Conservation (phyloP, 2,797 vertebrate genomes). For the Myotis myotis region DNA sequence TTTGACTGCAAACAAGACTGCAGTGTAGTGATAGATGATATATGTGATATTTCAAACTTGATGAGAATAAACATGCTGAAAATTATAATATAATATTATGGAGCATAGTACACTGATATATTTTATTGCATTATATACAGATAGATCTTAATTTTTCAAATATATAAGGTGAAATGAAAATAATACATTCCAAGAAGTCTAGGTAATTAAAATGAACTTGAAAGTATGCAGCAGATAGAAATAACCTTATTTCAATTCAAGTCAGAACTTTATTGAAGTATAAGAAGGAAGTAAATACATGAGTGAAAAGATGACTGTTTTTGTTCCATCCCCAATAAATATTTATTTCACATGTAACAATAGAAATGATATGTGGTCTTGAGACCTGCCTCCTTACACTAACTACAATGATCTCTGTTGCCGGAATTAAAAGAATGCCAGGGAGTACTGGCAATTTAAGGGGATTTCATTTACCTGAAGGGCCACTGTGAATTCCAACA, state of each 20-base stretch:
- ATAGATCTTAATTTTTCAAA: conserved; percentile 32
- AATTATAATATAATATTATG: neutral
- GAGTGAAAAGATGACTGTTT: neutral
- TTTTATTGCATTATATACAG: neutral
- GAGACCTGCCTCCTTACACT: neutral
- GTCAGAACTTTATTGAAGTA: neutral
- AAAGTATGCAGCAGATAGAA: neutral
- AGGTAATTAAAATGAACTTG: conserved; percentile 21
- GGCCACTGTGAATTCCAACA: neutral
- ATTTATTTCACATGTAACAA: neutral
- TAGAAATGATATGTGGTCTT: neutral
- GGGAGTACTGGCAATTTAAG: neutral
- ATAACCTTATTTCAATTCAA: neutral
- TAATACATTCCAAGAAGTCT: neutral
- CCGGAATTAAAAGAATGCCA: neutral
- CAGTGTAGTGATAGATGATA: neutral
- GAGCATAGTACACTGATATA: neutral
- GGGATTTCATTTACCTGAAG: neutral
- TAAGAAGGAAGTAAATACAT: neutral
- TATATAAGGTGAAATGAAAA: neutral
- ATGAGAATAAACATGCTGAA: neutral
- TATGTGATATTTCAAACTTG: neutral
- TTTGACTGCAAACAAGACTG: neutral
- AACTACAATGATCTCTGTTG: neutral
- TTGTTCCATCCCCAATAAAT: neutral